These are phyloP conservation scores for Pseudolaguvia tuberculata DNA, from an alignment of 2,113 vertebrate species.

Conservation along the genomic window DNA sequence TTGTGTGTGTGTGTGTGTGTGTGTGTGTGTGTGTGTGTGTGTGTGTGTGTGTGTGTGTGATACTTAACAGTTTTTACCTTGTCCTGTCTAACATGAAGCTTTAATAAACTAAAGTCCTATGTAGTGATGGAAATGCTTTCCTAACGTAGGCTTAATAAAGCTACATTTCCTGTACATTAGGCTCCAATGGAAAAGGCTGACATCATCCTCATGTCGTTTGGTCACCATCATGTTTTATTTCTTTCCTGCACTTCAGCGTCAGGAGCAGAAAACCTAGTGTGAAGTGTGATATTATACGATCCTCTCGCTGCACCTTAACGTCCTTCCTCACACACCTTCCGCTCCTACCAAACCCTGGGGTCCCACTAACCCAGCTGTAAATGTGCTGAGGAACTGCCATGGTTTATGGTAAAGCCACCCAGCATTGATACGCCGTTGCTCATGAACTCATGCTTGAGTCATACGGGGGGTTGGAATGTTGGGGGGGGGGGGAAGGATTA, in stretches of 20 bases:
- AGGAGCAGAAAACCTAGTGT: background rate
- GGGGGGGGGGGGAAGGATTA: conserved; percentile 1
- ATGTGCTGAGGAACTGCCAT: background rate
- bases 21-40: no score
- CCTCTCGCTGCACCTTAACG: background rate
- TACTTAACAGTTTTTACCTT: no score
- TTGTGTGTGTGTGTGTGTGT: no score
- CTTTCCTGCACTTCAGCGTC: conserved; percentile 9
- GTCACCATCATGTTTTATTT: background rate
- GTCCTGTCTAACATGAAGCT: background rate
- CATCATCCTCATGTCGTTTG: background rate
- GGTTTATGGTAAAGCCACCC: background rate
- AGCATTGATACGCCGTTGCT: background rate
- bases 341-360: background rate
- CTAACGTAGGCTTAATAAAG: background rate
- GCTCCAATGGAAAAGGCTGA: background rate
- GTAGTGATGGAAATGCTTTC: background rate
- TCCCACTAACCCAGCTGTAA: background rate
- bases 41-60: no score
- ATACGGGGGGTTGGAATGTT: background rate
- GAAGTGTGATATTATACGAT: background rate
- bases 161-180: background rate
- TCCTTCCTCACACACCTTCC: background rate
- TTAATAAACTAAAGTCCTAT: background rate
- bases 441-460: background rate